These are phyloP conservation scores for Sebastes flavidus DNA, from an alignment of 2,797 vertebrate species.

Conservation along the genomic window DNA sequence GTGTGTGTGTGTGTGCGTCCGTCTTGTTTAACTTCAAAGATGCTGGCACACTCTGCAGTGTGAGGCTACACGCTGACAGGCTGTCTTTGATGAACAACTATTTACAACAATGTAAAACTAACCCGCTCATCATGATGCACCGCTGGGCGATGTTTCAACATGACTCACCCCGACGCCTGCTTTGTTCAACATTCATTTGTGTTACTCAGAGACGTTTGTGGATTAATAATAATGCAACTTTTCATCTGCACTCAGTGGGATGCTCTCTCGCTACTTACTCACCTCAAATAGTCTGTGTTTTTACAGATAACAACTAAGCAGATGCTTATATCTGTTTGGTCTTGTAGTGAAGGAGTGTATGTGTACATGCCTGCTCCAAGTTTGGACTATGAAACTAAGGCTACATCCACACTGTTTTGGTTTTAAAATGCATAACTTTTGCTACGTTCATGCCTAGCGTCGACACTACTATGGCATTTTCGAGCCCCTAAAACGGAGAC, in stretches of 20 bases:
- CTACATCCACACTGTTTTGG: neutral
- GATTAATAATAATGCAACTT: conserved; percentile 33
- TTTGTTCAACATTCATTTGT: conserved; percentile 44
- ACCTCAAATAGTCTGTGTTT: neutral
- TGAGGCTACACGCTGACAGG: conserved; percentile 70
- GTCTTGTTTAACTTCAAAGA: conserved; percentile 70
- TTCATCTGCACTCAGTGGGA: conserved; percentile 20
- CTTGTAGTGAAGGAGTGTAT: neutral
- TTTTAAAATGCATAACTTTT: neutral
- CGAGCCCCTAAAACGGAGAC: neutral
- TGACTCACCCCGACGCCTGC: conserved; percentile 50
- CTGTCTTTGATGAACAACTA: conserved; percentile 75
- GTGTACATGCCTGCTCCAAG: neutral
- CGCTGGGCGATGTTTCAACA: conserved; percentile 46
- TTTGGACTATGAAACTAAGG: neutral
- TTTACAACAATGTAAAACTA: conserved; percentile 77
- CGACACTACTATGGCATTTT: fast-evolving
- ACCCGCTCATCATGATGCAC: conserved; percentile 59
- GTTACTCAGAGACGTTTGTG: conserved; percentile 27
- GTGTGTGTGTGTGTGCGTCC: conserved; percentile 3
- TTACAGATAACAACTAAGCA: neutral
- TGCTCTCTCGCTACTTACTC: neutral
- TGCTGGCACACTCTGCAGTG: conserved; percentile 44
- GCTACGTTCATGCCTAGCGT: neutral
- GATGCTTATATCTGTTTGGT: neutral